Evolutionary conservation across 30 jellyfish, hydroid and myxozoan genomes (phyloP).

Genomic region (Aurelia sp.): DNA sequence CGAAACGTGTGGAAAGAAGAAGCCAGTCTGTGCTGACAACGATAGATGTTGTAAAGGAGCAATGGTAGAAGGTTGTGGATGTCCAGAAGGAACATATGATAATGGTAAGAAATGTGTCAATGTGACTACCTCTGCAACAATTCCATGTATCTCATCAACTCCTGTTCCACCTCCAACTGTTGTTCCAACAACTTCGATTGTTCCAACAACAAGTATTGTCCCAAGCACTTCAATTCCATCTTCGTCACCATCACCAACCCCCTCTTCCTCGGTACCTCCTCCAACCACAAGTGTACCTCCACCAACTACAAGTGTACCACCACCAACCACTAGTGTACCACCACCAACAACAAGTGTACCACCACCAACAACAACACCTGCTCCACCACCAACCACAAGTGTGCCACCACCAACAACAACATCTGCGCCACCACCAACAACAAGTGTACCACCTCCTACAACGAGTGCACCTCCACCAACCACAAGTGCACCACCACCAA

Average conservation of each 20-base stretch:
- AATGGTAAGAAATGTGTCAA: conserved; percentile 82
- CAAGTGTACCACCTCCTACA: conserved; percentile 21
- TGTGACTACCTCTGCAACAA: conserved; percentile 4
- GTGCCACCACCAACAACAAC: conserved; percentile 22
- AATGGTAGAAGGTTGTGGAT: conserved; percentile 96
- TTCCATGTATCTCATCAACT: conserved; percentile 39
- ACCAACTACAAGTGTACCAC: conserved; percentile 23
- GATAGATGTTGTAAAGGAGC: conserved; percentile 97
- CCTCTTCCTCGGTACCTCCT: conserved; percentile 1
- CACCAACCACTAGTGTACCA: conserved; percentile 31
- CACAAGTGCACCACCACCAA: conserved; percentile 10
- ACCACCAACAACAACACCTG: conserved; percentile 8
- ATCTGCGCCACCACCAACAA: conserved; percentile 6
- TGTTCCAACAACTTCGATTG: conserved; percentile 24
- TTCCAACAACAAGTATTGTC: background rate
- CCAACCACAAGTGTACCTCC: conserved; percentile 5
- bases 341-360: conserved; percentile 19
- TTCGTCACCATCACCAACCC: conserved; percentile 36
- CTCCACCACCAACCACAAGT: background rate
- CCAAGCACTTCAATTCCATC: conserved; percentile 7
- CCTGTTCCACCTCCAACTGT: conserved; percentile 32
- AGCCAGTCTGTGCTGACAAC: conserved; percentile 43
- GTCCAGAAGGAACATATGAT: conserved; percentile 93
- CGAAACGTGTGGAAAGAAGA: conserved; percentile 53
- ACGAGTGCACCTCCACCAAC: conserved; percentile 7